Evolutionary conservation across 2,888 invertebrate species (phyloP).

Genomic region (Melolontha melolontha): DNA sequence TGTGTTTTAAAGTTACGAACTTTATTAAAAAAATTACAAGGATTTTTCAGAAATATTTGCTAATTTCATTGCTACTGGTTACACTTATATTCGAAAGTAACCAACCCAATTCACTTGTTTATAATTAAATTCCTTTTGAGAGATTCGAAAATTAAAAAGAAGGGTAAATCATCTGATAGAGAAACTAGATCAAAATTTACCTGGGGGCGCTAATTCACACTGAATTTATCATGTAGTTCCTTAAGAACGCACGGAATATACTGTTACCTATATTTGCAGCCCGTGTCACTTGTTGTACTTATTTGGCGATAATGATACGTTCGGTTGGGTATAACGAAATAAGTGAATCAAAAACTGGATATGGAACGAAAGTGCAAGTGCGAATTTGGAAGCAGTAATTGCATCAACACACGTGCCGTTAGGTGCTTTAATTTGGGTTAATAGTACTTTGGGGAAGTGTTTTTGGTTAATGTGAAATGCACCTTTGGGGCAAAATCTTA

Average conservation of each 20-base stretch:
- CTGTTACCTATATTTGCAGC: conserved; percentile 30
- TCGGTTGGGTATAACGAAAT: conserved; percentile 1
- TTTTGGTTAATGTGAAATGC: conserved; percentile 33
- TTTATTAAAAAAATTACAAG: no score
- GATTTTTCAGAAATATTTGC: no score
- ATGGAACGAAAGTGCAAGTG: conserved; percentile 39
- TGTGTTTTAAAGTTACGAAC: no score
- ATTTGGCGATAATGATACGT: conserved; percentile 33
- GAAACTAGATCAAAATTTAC: conserved; percentile 20
- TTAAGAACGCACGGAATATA: conserved; percentile 3
- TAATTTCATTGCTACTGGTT: no score
- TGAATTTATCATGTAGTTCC: conserved; percentile 16
- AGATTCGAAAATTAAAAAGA: conserved; percentile 27
- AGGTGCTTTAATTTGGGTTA: conserved; percentile 33
- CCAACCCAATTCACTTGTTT: no score
- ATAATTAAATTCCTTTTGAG: conserved; percentile 30
- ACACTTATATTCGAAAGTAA: no score
- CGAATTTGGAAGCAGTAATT: conserved; percentile 34
- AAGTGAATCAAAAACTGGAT: background rate
- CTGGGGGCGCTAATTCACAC: conserved; percentile 16
- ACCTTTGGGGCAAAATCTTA: conserved; percentile 19
- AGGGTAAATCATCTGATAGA: background rate
- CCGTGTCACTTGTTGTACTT: conserved; percentile 19
- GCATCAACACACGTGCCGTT: conserved; percentile 32
- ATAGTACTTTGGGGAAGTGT: conserved; percentile 8